These are phyloP conservation scores for Eumacrocentrus americanus DNA, from an alignment of 2,888 invertebrate genomes.

Conservation along the genomic window DNA sequence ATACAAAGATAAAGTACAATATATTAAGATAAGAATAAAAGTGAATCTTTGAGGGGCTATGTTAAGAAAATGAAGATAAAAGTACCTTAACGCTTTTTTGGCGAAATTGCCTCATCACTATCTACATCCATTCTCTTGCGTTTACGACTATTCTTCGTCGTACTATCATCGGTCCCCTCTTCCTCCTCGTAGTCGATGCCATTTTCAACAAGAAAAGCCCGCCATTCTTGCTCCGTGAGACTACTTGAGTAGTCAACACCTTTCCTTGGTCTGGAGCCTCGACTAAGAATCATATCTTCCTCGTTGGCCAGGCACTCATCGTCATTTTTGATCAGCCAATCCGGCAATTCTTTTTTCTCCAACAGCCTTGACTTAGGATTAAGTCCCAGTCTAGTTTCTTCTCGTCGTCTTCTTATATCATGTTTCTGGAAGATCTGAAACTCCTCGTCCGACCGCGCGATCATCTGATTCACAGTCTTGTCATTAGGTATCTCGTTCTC, in stretches of 20 bases:
- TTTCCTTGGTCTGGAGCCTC: slow-evolving; percentile 91
- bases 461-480: slow-evolving; percentile 99
- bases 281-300: slow-evolving; percentile 79
- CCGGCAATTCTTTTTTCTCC: slow-evolving; percentile 92
- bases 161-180: slow-evolving; percentile 50
- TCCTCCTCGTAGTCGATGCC: slow-evolving; percentile 73
- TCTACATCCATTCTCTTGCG: neutral
- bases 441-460: slow-evolving; percentile 93
- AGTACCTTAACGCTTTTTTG: neutral
- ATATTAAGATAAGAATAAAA: neutral
- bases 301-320: slow-evolving; percentile 86
- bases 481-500: slow-evolving; percentile 98
- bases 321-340: slow-evolving; percentile 93
- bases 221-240: slow-evolving; percentile 97
- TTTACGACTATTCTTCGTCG: neutral
- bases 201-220: slow-evolving; percentile 76
- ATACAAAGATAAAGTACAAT: neutral
- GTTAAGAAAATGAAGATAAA: neutral
- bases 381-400: slow-evolving; percentile 73
- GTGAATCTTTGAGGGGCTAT: neutral
- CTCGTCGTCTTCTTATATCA: slow-evolving; percentile 88
- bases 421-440: slow-evolving; percentile 91
- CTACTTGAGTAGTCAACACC: slow-evolving; percentile 98
- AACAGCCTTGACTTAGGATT: slow-evolving; percentile 85
- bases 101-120: neutral